Evolutionary conservation across 2,888 invertebrate genomes (phyloP).

Genomic region (Notodonta ziczac): DNA sequence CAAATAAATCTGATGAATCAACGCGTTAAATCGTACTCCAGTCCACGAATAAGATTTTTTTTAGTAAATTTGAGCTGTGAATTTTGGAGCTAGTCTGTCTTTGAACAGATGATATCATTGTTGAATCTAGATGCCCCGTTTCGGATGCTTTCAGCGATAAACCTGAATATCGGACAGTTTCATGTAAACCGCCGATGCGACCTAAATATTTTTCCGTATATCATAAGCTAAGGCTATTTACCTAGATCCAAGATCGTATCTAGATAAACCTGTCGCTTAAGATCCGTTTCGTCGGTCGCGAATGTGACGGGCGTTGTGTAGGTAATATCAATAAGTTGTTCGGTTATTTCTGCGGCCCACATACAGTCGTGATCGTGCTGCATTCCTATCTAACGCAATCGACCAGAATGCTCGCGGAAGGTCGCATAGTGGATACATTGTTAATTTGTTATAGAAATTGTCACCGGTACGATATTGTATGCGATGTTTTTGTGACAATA

Average conservation of each 20-base stretch:
- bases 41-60: background rate
- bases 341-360: constrained; percentile 58
- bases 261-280: constrained; percentile 40
- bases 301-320: constrained; percentile 33
- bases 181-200: constrained; percentile 9
- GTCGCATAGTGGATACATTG: constrained; percentile 43
- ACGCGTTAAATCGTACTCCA: background rate
- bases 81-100: background rate
- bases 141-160: constrained; percentile 4
- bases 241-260: constrained; percentile 28
- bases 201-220: constrained; percentile 19
- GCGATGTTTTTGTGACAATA: background rate
- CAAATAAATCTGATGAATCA: background rate
- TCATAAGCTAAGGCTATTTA: constrained; percentile 16
- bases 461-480: background rate
- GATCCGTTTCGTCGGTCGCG: constrained; percentile 40
- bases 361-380: constrained; percentile 64
- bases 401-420: constrained; percentile 58
- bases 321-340: constrained; percentile 46
- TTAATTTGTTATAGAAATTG: constrained; percentile 34
- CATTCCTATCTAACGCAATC: constrained; percentile 73
- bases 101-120: constrained; percentile 1
- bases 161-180: constrained; percentile 10
- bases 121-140: constrained; percentile 9
- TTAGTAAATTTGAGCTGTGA: background rate